Percentiles rank a stretch among this genome's conserved stretches.
Evolutionary conservation across 1,140 invertebrate species (phyloP).

Genomic region (Brachionus manjavacas): DNA sequence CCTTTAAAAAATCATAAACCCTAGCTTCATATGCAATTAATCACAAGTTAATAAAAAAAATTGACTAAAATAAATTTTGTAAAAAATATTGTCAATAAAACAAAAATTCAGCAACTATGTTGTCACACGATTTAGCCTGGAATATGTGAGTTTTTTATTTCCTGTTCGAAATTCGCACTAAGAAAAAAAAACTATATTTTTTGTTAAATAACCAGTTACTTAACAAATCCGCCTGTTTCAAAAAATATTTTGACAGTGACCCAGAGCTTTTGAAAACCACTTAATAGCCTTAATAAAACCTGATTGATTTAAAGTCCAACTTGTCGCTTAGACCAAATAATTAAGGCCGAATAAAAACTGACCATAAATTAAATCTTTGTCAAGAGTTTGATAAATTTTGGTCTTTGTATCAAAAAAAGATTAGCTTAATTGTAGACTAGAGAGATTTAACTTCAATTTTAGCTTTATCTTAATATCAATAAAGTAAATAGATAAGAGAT

Average conservation of each 20-base stretch:
- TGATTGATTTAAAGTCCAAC: neutral
- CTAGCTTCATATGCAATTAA: neutral
- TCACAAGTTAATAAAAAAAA: neutral
- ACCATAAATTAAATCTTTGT: neutral
- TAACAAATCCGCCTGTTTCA: neutral
- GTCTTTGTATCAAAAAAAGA: neutral
- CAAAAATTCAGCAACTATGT: neutral
- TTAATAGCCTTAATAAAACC: neutral
- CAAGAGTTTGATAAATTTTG: neutral
- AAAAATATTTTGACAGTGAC: neutral
- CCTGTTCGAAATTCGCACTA: neutral
- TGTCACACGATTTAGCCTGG: neutral
- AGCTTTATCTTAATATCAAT: neutral
- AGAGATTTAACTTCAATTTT: neutral
- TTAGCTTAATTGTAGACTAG: neutral
- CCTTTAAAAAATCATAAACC: too few relatives aligned
- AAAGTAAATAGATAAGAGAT: slow-evolving; percentile 12
- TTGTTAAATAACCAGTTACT: too few relatives aligned
- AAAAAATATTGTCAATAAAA: neutral
- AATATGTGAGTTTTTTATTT: neutral
- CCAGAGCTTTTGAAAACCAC: neutral
- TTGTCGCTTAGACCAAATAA: neutral
- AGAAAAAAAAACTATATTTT: too few relatives aligned
- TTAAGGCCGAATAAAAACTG: neutral
- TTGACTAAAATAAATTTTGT: neutral